Conservation (phyloP, 2,888 invertebrate genomes). For the Chloromyia formosa region DNA sequence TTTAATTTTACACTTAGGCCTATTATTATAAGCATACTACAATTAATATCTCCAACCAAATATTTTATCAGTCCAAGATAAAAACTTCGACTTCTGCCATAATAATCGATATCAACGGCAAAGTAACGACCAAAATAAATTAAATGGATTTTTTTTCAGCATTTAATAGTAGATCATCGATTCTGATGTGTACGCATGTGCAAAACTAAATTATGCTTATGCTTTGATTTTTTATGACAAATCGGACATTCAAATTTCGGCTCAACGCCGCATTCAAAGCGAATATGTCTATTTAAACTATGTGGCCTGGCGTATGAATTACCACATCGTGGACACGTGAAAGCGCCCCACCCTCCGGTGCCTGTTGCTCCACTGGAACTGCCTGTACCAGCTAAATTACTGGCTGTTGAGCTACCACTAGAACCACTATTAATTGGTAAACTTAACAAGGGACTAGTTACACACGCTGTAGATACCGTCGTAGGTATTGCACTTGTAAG, state of each 20-base stretch:
- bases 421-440: conserved; percentile 42
- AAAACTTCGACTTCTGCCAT: no score
- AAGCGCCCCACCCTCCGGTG: conserved; percentile 58
- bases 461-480: conserved; percentile 43
- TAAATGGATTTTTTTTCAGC: no score
- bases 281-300: conserved; percentile 68
- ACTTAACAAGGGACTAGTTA: conserved; percentile 48
- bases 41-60: no score
- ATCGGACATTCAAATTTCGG: conserved; percentile 71
- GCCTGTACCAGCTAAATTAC: conserved; percentile 26
- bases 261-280: conserved; percentile 70
- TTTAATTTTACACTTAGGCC: no score
- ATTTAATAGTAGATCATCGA: conserved; percentile 61
- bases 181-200: conserved; percentile 66
- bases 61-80: no score
- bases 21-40: no score
- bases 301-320: conserved; percentile 69
- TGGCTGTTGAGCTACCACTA: conserved; percentile 48
- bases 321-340: conserved; percentile 68
- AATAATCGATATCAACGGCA: no score
- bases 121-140: no score
- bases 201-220: conserved; percentile 65
- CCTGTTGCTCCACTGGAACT: background rate
- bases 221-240: conserved; percentile 69
- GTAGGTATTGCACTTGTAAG: conserved; percentile 41